phyloP scores from a whole-genome alignment of 2,888 invertebrate genomes.

The Dusona sp. region DNA sequence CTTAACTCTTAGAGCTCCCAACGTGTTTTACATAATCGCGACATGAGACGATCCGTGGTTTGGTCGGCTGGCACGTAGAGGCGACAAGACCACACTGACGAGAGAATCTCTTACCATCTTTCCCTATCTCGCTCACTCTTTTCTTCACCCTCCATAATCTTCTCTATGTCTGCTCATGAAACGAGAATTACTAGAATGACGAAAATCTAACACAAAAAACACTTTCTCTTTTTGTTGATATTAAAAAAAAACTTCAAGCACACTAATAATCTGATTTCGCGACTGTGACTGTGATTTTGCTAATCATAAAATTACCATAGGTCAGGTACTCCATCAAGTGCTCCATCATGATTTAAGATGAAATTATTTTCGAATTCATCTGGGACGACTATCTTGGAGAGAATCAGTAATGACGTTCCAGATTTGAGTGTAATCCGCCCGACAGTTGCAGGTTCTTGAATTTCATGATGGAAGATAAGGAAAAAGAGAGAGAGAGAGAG shows the following conservation, averaged over 20 bases:
- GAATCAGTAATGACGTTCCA: slow-evolving; percentile 30
- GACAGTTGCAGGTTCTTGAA: slow-evolving; percentile 53
- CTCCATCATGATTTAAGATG: neutral
- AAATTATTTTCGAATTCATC: slow-evolving; percentile 33
- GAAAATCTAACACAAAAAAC: neutral
- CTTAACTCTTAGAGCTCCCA: slow-evolving; percentile 22
- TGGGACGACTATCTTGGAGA: slow-evolving; percentile 12
- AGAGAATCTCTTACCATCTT: slow-evolving; percentile 25
- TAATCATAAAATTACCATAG: neutral
- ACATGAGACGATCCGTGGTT: slow-evolving; percentile 59
- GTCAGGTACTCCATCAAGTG: neutral
- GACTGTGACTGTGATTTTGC: neutral
- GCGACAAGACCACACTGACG: slow-evolving; percentile 60
- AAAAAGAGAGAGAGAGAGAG: neutral
- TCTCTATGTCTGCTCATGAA: neutral
- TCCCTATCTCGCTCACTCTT: neutral
- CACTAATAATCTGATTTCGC: neutral
- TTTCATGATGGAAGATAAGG: slow-evolving; percentile 19
- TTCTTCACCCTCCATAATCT: neutral
- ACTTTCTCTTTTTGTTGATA: neutral
- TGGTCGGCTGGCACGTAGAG: slow-evolving; percentile 56
- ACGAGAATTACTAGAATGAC: neutral
- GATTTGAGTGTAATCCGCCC: slow-evolving; percentile 39
- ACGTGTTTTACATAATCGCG: slow-evolving; percentile 61
- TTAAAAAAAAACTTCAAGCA: neutral